Conservation (phyloP, 1,140 invertebrate species). For the Ditylenchus dipsaci region DNA sequence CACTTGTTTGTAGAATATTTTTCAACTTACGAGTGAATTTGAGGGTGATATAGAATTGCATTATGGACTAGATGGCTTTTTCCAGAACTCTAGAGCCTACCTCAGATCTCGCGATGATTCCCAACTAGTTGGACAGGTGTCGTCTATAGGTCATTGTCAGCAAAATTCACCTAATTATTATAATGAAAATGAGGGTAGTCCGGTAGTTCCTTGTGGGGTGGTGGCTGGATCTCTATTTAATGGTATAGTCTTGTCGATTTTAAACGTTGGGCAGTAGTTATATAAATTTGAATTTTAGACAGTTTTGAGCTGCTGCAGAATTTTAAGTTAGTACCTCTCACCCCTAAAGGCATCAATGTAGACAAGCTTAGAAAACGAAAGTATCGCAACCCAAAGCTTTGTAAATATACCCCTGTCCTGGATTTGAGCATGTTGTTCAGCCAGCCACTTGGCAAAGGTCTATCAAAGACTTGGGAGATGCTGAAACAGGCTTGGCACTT, state of each 20-base stretch:
- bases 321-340: background rate
- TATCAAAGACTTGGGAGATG: slow-evolving; percentile 14
- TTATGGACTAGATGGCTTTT: slow-evolving; percentile 93
- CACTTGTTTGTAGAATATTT: background rate
- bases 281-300: background rate
- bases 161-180: no score
- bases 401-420: background rate
- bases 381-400: slow-evolving; percentile 11
- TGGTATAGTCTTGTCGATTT: background rate
- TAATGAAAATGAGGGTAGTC: no score
- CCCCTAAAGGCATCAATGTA: slow-evolving; percentile 66
- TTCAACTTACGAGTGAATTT: slow-evolving; percentile 50
- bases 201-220: background rate
- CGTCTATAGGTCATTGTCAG: background rate
- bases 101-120: slow-evolving; percentile 80
- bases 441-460: background rate
- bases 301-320: background rate
- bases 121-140: background rate
- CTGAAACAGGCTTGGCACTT: slow-evolving; percentile 9
- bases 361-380: slow-evolving; percentile 73
- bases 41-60: slow-evolving; percentile 87
- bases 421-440: background rate
- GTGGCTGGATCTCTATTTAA: background rate
- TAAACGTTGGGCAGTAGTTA: background rate
- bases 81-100: slow-evolving; percentile 95